Evolutionary conservation across 1,140 invertebrate genomes (phyloP), one percentile per base, ranked within the genome.

Genomic region (Drosophila biarmipes): DNA sequence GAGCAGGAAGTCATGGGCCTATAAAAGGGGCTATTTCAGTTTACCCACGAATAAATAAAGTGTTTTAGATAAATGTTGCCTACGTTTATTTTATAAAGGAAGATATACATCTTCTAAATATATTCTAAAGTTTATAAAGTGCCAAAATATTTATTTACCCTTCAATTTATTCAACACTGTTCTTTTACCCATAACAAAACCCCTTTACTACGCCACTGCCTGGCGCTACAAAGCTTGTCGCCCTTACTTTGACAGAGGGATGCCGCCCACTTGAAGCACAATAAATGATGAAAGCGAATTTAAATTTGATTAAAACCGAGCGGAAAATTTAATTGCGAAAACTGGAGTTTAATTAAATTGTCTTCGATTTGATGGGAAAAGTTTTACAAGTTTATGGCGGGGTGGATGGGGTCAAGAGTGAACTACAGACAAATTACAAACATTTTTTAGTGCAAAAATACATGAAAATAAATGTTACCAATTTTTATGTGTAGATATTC

Each of bases 271-370:
- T 68, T 55, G 35, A 78, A 84, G 12, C 5, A 29, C 48, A 19
- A 34, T 51, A 49, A 49, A 17, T 6, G 1, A 51, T 79, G 80
- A 59, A 59, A 58, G 63, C 15, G 58, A 86, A 85, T 85, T 85
- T 85, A 86, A 85, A 85, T 85, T 86, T 86, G 68, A 85, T 85
- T 85, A 85, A 62, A 63, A 31, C 17, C 46, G 35, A 69, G 67
- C 81, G 82, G 73, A 81, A 69, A 78, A 73, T 62, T 48, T 58
- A 85, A 85, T 86, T 85, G 73, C 74, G 37, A 80, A 57, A 78
- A 63, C 43, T 52, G 62, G 59, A 77, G 58, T 57, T 71, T 57
- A 75, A 72, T 72, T 72, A 56, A 69, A 72, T 72, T 69, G 38
- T 71, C 52, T 37, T 58, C 68, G 54, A 72, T 71, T 58, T 34